A percentile compares a stretch with the other conserved stretches of the same genome.
These are phyloP conservation scores for Venturia canescens DNA, from an alignment of 1,140 invertebrate species.

Conservation along the genomic window DNA sequence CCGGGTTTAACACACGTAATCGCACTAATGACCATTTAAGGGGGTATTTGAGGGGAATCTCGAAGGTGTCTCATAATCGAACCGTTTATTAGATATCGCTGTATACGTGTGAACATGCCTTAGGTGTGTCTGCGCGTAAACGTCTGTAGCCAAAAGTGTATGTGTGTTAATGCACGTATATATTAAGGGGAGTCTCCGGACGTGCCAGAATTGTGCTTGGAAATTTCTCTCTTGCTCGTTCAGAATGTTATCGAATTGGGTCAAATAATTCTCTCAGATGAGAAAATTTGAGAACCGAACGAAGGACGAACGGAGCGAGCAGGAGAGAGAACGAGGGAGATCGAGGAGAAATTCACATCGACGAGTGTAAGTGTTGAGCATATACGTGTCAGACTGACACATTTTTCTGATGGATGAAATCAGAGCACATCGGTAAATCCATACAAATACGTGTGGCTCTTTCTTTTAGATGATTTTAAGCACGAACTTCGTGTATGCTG, in stretches of 20 bases:
- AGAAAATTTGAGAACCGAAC: constrained; percentile 2
- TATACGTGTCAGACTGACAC: constrained; percentile 14
- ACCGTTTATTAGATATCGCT: not conserved
- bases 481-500: not conserved
- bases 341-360: not conserved
- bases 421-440: constrained; percentile 6
- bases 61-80: constrained; percentile 27
- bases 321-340: not conserved
- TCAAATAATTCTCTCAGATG: constrained; percentile 23
- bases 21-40: constrained; percentile 30
- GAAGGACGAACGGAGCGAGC: not conserved
- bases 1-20: constrained; percentile 22
- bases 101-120: not conserved
- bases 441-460: not conserved
- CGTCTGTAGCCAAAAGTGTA: no score
- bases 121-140: no score
- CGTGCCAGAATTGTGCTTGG: constrained; percentile 16
- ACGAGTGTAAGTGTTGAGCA: not conserved
- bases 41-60: constrained; percentile 26
- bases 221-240: constrained; percentile 22
- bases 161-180: not conserved
- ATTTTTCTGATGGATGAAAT: not conserved
- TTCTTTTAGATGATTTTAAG: not conserved
- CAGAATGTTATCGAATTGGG: constrained; percentile 31
- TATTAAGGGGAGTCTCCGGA: not conserved